A percentile compares a stretch with the other conserved stretches of the same genome.
Conservation (phyloP, 2,888 invertebrate genomes). For the Isoperla grammatica region DNA sequence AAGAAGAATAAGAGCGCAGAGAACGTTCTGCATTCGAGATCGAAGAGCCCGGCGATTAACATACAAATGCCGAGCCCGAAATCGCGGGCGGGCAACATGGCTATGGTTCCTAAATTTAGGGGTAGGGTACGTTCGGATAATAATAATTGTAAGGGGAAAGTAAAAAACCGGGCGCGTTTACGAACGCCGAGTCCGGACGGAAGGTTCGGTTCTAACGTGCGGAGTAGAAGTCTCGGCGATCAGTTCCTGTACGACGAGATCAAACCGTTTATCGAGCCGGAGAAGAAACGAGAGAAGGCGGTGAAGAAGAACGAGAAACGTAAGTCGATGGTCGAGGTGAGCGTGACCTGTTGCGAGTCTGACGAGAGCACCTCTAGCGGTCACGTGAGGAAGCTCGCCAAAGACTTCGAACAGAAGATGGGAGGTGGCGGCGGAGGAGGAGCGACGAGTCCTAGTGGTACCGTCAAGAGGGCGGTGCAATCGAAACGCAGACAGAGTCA, state of each 20-base stretch:
- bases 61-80: background rate
- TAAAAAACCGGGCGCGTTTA: conserved; percentile 14
- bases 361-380: conserved; percentile 9
- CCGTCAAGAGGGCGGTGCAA: background rate
- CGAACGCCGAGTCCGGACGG: conserved; percentile 22
- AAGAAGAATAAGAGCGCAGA: background rate
- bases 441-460: conserved; percentile 7
- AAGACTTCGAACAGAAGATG: conserved; percentile 12
- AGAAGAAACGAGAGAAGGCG: background rate
- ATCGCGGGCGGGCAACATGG: background rate
- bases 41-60: background rate
- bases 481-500: conserved; percentile 24
- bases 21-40: background rate
- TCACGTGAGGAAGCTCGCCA: conserved; percentile 1
- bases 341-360: conserved; percentile 27
- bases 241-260: conserved; percentile 14
- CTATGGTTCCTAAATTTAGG: conserved; percentile 15
- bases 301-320: background rate
- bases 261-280: conserved; percentile 3
- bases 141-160: conserved; percentile 14
- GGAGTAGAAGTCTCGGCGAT: conserved; percentile 12
- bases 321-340: conserved; percentile 27
- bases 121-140: conserved; percentile 24
- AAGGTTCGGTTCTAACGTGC: conserved; percentile 2
- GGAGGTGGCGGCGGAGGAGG: background rate